These are phyloP conservation scores for Megastigmus dorsalis DNA, from an alignment of 2,888 invertebrate genomes.

Conservation along the genomic window DNA sequence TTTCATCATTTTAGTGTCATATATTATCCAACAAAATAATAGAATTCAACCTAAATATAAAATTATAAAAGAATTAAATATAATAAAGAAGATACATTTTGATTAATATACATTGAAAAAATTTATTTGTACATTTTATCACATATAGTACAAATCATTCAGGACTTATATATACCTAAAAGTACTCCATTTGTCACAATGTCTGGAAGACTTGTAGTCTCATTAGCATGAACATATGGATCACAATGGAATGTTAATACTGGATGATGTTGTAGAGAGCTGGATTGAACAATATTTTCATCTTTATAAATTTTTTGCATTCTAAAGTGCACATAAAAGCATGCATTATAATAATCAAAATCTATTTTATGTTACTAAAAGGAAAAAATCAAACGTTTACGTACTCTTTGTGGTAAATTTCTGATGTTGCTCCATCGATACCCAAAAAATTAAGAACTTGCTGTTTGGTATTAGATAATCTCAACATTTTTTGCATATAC, in stretches of 20 bases:
- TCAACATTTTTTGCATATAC: constrained; percentile 77
- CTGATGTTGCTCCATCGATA: constrained; percentile 64
- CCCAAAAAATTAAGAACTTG: constrained; percentile 75
- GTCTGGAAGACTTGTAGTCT: constrained; percentile 70
- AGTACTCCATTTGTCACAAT: constrained; percentile 74
- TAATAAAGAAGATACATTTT: not conserved
- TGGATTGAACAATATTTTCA: constrained; percentile 49
- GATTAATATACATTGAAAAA: constrained; percentile 31
- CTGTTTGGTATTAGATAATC: constrained; percentile 72
- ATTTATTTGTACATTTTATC: constrained; percentile 37
- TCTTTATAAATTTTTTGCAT: constrained; percentile 56
- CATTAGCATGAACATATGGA: constrained; percentile 70
- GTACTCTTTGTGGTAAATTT: constrained; percentile 63
- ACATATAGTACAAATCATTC: constrained; percentile 45
- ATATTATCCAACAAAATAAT: no score
- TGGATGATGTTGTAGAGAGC: constrained; percentile 67
- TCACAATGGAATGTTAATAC: constrained; percentile 71
- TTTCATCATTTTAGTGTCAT: no score
- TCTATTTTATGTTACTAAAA: constrained; percentile 2
- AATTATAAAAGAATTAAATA: not conserved
- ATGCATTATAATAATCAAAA: not conserved
- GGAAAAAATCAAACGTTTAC: not conserved
- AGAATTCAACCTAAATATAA: not conserved
- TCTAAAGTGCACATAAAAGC: constrained; percentile 57
- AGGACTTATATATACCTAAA: constrained; percentile 70